These are phyloP conservation scores for Scaptomyza caliginosa DNA, from an alignment of 2,888 invertebrate species.

Conservation along the genomic window DNA sequence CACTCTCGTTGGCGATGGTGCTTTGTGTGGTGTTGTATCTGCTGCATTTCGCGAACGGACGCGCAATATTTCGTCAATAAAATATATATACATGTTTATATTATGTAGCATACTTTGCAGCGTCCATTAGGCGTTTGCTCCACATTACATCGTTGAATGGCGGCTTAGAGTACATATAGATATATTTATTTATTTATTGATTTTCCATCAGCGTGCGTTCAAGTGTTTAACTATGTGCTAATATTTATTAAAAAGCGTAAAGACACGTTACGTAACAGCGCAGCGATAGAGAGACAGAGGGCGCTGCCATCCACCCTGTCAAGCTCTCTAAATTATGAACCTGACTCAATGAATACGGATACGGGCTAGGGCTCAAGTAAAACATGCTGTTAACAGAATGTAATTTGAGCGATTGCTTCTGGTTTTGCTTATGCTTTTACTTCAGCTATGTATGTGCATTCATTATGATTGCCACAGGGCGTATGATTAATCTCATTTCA, in stretches of 20 bases:
- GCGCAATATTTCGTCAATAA: constrained; percentile 72
- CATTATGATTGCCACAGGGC: constrained; percentile 64
- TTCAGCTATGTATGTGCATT: constrained; percentile 47
- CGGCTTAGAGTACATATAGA: constrained; percentile 21
- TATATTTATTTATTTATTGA: constrained; percentile 56
- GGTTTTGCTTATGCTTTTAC: neutral
- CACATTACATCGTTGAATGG: constrained; percentile 4
- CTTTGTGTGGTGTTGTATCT: constrained; percentile 1
- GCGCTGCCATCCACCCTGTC: constrained; percentile 1
- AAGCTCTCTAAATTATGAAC: constrained; percentile 48
- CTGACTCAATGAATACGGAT: constrained; percentile 1
- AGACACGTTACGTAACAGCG: constrained; percentile 56
- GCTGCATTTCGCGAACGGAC: constrained; percentile 24
- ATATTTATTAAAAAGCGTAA: constrained; percentile 74
- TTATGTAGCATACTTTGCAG: constrained; percentile 50
- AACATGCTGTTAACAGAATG: constrained; percentile 59
- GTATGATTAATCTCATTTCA: constrained; percentile 80
- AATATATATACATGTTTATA: constrained; percentile 26
- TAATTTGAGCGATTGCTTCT: constrained; percentile 50
- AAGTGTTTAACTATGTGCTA: constrained; percentile 79
- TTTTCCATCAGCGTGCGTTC: constrained; percentile 74
- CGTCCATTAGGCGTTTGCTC: constrained; percentile 50
- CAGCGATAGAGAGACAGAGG: neutral
- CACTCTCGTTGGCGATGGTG: neutral
- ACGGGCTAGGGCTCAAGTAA: constrained; percentile 16